Conservation (phyloP, 1,140 invertebrate genomes). For the Drosophila teissieri region DNA sequence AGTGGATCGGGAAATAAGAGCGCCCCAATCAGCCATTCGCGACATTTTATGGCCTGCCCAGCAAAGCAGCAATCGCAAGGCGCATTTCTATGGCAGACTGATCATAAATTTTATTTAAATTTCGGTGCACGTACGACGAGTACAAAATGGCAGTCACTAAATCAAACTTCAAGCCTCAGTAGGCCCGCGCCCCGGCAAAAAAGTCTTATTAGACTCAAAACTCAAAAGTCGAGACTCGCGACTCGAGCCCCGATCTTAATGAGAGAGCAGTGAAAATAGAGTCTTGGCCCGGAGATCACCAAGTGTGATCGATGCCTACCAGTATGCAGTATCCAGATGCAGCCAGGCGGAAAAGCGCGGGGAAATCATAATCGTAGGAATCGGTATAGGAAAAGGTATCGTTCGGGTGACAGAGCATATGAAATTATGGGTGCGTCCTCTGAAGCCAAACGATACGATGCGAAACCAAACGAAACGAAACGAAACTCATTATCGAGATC, state of each 20-base stretch:
- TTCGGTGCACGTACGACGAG: conserved; percentile 67
- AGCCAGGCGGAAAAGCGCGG: conserved; percentile 43
- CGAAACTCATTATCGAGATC: conserved; percentile 84
- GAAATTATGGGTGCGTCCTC: conserved; percentile 75
- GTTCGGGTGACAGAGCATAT: conserved; percentile 52
- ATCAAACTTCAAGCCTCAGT: conserved; percentile 63
- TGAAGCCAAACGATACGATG: conserved; percentile 33
- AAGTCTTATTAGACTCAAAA: conserved; percentile 64
- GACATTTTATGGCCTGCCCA: conserved; percentile 68
- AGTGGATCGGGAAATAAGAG: conserved; percentile 26
- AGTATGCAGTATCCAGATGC: background rate
- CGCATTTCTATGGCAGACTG: conserved; percentile 55
- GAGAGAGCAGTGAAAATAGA: conserved; percentile 62
- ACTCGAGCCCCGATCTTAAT: conserved; percentile 65
- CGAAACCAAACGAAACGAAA: conserved; percentile 52
- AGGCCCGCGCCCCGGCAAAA: conserved; percentile 31
- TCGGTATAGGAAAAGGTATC: conserved; percentile 18
- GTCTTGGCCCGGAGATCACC: conserved; percentile 44
- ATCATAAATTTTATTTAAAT: conserved; percentile 82
- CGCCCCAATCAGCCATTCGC: conserved; percentile 70
- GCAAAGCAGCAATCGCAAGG: conserved; percentile 13
- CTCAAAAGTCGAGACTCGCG: conserved; percentile 35
- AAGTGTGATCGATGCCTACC: conserved; percentile 49
- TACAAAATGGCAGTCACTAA: conserved; percentile 81
- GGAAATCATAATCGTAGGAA: conserved; percentile 39